Evolutionary conservation across 2,797 vertebrate genomes (phyloP).

Genomic region (Lerista edwardsae): DNA sequence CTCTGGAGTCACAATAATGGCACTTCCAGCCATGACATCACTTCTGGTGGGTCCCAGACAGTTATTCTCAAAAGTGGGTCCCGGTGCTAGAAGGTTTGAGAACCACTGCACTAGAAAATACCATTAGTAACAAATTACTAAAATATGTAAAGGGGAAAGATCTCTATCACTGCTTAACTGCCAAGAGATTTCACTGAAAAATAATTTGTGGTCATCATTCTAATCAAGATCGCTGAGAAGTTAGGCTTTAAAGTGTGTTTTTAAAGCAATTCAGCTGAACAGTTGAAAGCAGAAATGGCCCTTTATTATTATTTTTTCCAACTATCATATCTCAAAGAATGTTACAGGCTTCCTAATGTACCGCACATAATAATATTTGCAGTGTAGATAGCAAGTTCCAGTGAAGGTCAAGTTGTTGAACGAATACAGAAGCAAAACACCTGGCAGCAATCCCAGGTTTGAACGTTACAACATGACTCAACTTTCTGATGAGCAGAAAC

Average conservation of each 20-base stretch:
- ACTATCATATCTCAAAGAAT: conserved; percentile 50
- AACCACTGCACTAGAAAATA: conserved; percentile 60
- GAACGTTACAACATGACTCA: conserved; percentile 60
- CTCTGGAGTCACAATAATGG: no score
- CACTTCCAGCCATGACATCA: no score
- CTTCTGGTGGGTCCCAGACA: no score
- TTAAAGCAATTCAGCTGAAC: conserved; percentile 17
- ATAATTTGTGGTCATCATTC: conserved; percentile 42
- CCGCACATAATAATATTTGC: conserved; percentile 68
- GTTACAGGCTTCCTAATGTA: conserved; percentile 60
- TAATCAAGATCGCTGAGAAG: background rate
- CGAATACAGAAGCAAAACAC: conserved; percentile 65
- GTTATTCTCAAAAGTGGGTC: no score
- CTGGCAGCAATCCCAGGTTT: conserved; percentile 63
- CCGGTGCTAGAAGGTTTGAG: no score
- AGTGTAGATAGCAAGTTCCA: conserved; percentile 65
- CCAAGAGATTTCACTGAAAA: conserved; percentile 50
- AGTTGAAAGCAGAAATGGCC: conserved; percentile 40
- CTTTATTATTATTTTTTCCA: conserved; percentile 37
- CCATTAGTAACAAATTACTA: conserved; percentile 55
- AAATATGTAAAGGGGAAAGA: conserved; percentile 52
- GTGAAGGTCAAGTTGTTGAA: conserved; percentile 70
- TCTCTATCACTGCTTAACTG: conserved; percentile 35
- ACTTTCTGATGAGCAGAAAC: conserved; percentile 58
- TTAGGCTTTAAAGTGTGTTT: conserved; percentile 29